phyloP scores from a whole-genome alignment of 2,797 vertebrate genomes.

The Acestrorhynchus altus region DNA sequence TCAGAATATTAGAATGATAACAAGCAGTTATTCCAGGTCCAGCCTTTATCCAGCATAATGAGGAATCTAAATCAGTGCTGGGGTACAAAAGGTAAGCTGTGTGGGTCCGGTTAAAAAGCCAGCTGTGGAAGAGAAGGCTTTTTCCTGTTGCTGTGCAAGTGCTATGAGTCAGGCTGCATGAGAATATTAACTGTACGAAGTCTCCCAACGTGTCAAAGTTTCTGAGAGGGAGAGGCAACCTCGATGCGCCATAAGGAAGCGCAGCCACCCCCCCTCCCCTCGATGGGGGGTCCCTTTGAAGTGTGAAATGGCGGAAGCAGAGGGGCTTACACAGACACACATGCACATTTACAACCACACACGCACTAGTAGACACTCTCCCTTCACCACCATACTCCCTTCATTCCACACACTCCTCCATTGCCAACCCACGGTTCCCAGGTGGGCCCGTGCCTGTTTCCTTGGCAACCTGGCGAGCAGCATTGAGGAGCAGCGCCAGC shows the following conservation, averaged over 20 bases:
- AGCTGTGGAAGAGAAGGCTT: background rate
- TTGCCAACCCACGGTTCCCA: slow-evolving; percentile 63
- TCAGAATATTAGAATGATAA: background rate
- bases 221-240: background rate
- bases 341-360: slow-evolving; percentile 30
- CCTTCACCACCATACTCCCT: slow-evolving; percentile 14
- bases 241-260: slow-evolving; percentile 13
- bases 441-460: slow-evolving; percentile 75
- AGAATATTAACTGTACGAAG: slow-evolving; percentile 18
- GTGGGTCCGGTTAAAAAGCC: slow-evolving; percentile 20
- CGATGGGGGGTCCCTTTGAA: slow-evolving; percentile 22
- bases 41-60: background rate
- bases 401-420: slow-evolving; percentile 36
- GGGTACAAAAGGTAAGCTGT: background rate
- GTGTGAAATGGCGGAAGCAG: slow-evolving; percentile 44
- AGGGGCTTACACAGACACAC: slow-evolving; percentile 11
- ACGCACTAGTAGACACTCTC: slow-evolving; percentile 11
- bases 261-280: slow-evolving; percentile 6
- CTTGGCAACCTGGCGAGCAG: slow-evolving; percentile 74
- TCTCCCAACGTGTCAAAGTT: background rate
- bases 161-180: slow-evolving; percentile 11
- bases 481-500: slow-evolving; percentile 46
- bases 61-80: background rate
- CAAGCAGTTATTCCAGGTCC: background rate
- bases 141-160: slow-evolving; percentile 21